A percentile compares a stretch with the other conserved stretches of the same genome.
These are phyloP conservation scores for Falcaria lacertinaria DNA, from an alignment of 2,888 invertebrate genomes.

Conservation along the genomic window DNA sequence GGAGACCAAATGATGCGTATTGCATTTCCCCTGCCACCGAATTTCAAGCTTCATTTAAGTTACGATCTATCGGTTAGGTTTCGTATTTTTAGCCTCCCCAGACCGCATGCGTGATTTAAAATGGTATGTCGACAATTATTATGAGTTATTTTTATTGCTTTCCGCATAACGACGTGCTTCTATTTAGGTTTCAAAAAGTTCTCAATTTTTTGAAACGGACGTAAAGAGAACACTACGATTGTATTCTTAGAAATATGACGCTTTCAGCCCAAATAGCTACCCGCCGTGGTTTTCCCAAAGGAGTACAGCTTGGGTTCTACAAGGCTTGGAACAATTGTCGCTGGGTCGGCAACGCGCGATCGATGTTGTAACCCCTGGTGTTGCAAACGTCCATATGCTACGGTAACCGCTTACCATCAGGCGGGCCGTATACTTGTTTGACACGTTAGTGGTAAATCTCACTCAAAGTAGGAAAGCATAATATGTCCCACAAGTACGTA, in stretches of 20 bases:
- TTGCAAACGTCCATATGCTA: no score
- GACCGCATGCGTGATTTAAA: background rate
- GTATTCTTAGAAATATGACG: background rate
- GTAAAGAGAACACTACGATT: conserved; percentile 6
- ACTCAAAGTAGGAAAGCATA: no score
- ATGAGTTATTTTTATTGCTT: background rate
- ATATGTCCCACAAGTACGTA: no score
- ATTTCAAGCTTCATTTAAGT: background rate
- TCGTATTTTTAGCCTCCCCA: background rate
- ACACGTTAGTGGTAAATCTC: no score
- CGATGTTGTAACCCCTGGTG: no score
- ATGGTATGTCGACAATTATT: background rate
- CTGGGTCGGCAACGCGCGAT: no score
- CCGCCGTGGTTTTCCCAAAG: no score
- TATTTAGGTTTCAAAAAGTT: conserved; percentile 1
- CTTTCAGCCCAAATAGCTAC: no score
- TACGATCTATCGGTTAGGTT: background rate
- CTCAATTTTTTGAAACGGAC: conserved; percentile 6
- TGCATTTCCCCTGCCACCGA: background rate
- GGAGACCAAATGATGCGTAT: background rate
- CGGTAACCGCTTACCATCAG: no score
- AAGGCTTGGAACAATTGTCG: no score
- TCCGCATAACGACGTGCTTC: background rate
- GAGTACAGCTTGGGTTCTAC: no score
- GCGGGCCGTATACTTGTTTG: no score